These are phyloP conservation scores for Scopus umbretta DNA, from an alignment of 2,113 vertebrate species.

Conservation along the genomic window DNA sequence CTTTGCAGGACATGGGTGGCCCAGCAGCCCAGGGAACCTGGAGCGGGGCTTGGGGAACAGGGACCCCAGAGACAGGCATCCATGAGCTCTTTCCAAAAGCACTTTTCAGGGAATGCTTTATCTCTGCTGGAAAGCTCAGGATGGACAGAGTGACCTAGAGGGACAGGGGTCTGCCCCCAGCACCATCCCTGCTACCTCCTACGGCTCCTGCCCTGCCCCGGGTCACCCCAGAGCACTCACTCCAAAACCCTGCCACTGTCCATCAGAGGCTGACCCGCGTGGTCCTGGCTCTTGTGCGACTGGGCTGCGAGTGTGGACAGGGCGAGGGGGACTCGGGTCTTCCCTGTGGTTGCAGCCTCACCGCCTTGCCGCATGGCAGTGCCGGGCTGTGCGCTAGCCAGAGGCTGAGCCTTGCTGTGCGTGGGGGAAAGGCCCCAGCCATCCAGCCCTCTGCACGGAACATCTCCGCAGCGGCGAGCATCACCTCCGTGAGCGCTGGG, in stretches of 20 bases:
- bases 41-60: neutral
- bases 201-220: neutral
- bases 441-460: rapidly evolving
- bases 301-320: neutral
- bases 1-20: rapidly evolving
- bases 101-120: neutral
- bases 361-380: rapidly evolving
- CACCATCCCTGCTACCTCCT: neutral
- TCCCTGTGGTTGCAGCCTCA: neutral
- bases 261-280: rapidly evolving
- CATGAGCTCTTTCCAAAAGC: neutral
- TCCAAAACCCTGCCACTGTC: neutral
- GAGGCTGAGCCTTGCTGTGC: neutral
- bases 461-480: neutral
- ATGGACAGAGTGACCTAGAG: neutral
- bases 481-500: neutral
- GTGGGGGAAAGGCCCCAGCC: neutral
- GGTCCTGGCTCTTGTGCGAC: neutral
- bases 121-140: neutral
- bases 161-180: neutral
- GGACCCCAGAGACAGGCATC: too few relatives aligned
- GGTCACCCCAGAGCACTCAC: neutral
- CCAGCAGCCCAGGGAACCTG: neutral
- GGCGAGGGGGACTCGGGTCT: neutral
- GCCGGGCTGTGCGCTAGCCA: rapidly evolving